Base-by-base conservation (phyloP, 2,888 invertebrate genomes). In the Caenorhabditis sp. region DNA sequence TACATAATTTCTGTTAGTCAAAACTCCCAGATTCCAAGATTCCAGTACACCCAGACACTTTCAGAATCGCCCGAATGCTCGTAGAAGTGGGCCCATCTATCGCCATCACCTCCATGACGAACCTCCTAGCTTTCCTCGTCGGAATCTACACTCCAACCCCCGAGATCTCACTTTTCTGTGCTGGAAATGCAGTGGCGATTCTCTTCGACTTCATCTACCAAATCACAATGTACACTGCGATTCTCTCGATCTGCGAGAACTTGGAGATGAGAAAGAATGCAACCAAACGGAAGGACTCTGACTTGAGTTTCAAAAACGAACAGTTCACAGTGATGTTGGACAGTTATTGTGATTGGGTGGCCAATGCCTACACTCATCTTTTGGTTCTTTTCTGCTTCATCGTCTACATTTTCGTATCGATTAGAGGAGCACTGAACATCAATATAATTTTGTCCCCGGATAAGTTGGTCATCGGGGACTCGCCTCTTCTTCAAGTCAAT, bases 41-140 rank as follows among this genome's bases (percentile, higher is more conserved):
- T 38, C 12, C 8, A 38, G 38, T 38, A 12, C 49, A 54, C 2
- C 19, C 19, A 31, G 2, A 22, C 14, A 31, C 35, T 66, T 79
- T 22, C 64, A 85, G 85, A 77, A 82, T 86, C 28, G 70, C 84
- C 2, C 76, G 82, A 38, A 96, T 96, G 94, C 94, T 96, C 92
- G 95, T 96, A 66, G 97, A 97, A 93, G 96, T 97, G 3, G 97
- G 89, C n/a, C 96, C 97, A 22, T 96, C 96, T 10, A 96, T 97
- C 85, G 96, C 96, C 41, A 97, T 97, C 88, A 97, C 97, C 0
- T 96, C 96, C 0, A 94, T 97, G 80, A 97, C 97, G 0, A 96
- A 97, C 92, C 76, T 87, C 66, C 70, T 88, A 22, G 88, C 88
- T 12, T 88, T 89, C 75, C 73, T 85, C 14, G 96, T 97, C 85